Evolutionary conservation across 37 sponge, comb jelly and placozoan genomes (phyloP).

Genomic region (Spongilla lacustris): DNA sequence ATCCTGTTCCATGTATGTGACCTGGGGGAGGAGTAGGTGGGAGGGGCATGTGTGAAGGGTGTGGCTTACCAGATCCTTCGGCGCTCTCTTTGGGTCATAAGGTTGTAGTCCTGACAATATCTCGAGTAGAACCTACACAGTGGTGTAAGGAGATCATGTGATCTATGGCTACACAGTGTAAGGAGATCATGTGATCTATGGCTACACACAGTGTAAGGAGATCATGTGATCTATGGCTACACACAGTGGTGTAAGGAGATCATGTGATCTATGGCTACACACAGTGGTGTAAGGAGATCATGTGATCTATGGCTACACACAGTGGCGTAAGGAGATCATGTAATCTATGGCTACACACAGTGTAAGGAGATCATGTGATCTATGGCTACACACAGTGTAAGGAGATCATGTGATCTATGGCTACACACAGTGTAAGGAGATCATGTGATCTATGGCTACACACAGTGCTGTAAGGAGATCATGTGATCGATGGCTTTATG

Average conservation of each 20-base stretch:
- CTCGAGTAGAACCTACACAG: slow-evolving; percentile 68
- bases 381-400: too few species aligned
- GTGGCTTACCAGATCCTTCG: slow-evolving; percentile 74
- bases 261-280: not conserved
- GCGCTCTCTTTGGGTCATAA: slow-evolving; percentile 62
- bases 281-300: not conserved
- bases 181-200: too few species aligned
- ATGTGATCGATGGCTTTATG: too few species aligned
- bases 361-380: too few species aligned
- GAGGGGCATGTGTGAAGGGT: not conserved
- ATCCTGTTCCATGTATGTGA: slow-evolving; percentile 67
- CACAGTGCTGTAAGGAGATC: too few species aligned
- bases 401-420: too few species aligned
- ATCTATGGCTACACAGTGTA: not conserved
- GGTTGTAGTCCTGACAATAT: slow-evolving; percentile 77
- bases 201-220: too few species aligned
- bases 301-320: not conserved
- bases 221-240: too few species aligned
- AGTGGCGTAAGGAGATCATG: too few species aligned
- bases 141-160: not conserved
- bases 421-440: too few species aligned
- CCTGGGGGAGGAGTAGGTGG: slow-evolving; percentile 15
- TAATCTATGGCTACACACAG: too few species aligned
- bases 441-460: too few species aligned
- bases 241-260: not conserved